Evolutionary conservation across 1,140 invertebrate genomes (phyloP), one percentile per base, ranked within the genome.

Genomic region (Procambarus virginalis): DNA sequence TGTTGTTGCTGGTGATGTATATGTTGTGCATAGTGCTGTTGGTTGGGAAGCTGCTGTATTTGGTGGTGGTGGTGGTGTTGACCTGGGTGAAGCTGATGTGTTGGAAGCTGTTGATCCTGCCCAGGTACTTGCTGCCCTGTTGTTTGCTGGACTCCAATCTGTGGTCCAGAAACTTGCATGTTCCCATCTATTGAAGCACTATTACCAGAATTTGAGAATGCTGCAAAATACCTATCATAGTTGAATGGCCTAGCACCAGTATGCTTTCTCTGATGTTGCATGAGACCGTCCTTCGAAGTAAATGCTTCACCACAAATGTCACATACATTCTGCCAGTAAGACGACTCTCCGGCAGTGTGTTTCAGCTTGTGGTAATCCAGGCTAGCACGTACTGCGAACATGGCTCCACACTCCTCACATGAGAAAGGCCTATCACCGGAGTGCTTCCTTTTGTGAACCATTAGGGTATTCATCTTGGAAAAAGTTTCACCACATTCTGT

Each of bases 311-410:
- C 87, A 84, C 87, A 89, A 14, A 89, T 83, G 64, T 89, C 76
- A 55, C 87, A 89, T 3, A 89, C 76, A 51, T 89, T 89, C 22
- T 89, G 87, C 87, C 87, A 89, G 75, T 89, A 89, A 3, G 87
- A 83, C 0, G 87, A 51, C 45, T 89, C 87, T 34, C 87, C 87
- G n/a, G 73, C 87, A 9, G 81, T 64, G 34, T 89, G 87, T 68
- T 89, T 89, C 73, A 89, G 70, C 55, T 84, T 83, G 73, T 89
- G 87, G 75, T 89, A 89, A 46, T 89, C 87, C 12, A 89, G 58
- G 46, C 87, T 89, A 49, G 87, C 87, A 22, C 87, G 80, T 12
- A 89, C 87, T 8, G 87, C 81, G 78, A 89, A 89, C 70, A 84
- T 49, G 2, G 87, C 87, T n/a, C 81, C 87, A 79, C 87, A 89